phyloP scores from a whole-genome alignment of 2,797 vertebrate species.

The Basileuterus tristriatus region DNA sequence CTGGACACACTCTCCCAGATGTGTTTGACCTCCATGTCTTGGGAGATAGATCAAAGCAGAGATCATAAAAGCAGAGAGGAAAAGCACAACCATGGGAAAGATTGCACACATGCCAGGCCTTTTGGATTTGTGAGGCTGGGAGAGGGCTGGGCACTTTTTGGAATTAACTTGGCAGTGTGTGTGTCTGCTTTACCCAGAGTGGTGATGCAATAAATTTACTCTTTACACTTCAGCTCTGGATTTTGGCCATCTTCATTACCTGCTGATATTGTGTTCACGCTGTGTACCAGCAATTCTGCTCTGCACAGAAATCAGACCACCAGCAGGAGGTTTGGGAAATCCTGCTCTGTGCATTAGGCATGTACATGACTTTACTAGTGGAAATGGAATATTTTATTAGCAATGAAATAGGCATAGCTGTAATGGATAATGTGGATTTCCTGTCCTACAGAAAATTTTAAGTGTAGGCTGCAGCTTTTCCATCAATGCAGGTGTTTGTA shows the following conservation, averaged over 20 bases:
- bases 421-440: background rate
- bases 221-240: background rate
- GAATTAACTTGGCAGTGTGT: background rate
- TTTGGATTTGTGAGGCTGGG: background rate
- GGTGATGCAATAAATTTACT: background rate
- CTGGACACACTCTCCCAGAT: background rate
- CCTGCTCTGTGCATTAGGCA: background rate
- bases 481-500: background rate
- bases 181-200: background rate
- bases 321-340: background rate
- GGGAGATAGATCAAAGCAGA: background rate
- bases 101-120: background rate
- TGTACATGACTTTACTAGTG: background rate
- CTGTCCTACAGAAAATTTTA: background rate
- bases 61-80: background rate
- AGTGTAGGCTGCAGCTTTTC: background rate
- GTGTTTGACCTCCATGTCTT: background rate
- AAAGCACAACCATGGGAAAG: background rate
- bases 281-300: background rate
- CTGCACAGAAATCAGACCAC: background rate
- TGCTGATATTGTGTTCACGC: background rate
- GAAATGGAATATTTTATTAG: background rate
- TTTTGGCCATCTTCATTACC: background rate
- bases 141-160: background rate
- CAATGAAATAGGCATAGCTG: background rate